Base-by-base conservation (phyloP, 92 coral and sea anemone genomes). In the Epizoanthus rinbou region DNA sequence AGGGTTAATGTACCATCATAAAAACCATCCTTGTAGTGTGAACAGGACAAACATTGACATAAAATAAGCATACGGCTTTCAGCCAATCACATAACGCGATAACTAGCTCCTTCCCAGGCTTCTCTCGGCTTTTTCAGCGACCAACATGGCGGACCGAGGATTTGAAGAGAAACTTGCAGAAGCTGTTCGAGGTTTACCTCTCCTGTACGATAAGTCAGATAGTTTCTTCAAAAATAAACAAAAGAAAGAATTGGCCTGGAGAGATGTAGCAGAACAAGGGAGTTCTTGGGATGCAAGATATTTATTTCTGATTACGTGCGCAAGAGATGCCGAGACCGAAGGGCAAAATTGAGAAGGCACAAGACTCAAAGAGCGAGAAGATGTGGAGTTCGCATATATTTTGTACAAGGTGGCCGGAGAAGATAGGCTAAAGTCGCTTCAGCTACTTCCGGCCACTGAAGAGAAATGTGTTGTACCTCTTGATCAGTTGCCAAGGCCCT, bases 11-110 rank as follows among this genome's bases (percentile, higher is more conserved):
- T n/a, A n/a, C n/a, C n/a, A n/a, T n/a, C n/a, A n/a, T n/a, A n/a
- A n/a, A n/a, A n/a, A n/a, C n/a, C n/a, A n/a, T n/a, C n/a, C n/a
- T 74, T 74, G 79, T 73, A 57, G 79, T 74, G 79, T 74, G 79
- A 74, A 74, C 79, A 74, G 79, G n/a, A n/a, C n/a, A n/a, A n/a
- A n/a, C n/a, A n/a, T n/a, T n/a, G n/a, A n/a, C n/a, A n/a, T n/a
- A n/a, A 74, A 74, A 74, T 74, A 74, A 74, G 79, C 64, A 54
- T 14, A 74, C 52, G 64, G 79, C 53, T 74, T 54, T 74, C 79
- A 74, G 79, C 79, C 79, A 74, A 74, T 74, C 79, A 74, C 64
- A 74, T 22, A 74, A 53, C 64, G 64, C 79, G 64, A 74, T 15
- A 74, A 74, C 79, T 52, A 74, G 79, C 79, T 74, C 43, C 79